Percentiles rank a stretch among this genome's conserved stretches.
phyloP scores from a whole-genome alignment of 2,113 vertebrate genomes.

The Tachycineta bicolor region DNA sequence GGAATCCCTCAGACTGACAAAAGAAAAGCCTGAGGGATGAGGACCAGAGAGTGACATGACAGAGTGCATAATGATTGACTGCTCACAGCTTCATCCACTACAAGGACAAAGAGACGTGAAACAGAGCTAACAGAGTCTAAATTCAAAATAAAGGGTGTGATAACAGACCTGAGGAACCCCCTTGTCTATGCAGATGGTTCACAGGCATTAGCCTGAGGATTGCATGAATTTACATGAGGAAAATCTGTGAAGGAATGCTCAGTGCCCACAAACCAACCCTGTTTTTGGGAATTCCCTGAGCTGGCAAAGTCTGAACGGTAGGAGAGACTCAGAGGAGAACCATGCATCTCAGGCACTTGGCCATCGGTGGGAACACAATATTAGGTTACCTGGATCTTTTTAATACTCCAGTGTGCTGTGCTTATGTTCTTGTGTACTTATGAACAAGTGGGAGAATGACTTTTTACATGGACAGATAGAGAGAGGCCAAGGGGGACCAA shows the following conservation, averaged over 20 bases:
- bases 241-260: background rate
- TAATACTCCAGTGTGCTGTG: background rate
- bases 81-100: background rate
- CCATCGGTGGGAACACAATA: background rate
- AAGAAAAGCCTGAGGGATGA: background rate
- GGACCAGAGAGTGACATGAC: background rate
- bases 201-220: background rate
- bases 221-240: rapidly evolving
- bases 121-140: background rate
- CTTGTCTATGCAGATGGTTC: background rate
- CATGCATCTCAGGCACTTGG: background rate
- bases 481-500: background rate
- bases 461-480: background rate
- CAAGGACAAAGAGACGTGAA: background rate
- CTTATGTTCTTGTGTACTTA: background rate
- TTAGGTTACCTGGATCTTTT: background rate
- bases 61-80: background rate
- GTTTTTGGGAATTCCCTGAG: background rate
- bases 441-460: background rate
- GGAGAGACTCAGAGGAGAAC: background rate
- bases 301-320: background rate
- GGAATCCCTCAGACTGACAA: constrained; percentile 4
- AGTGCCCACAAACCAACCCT: background rate
- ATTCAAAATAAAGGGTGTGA: background rate
- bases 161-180: background rate